These are phyloP conservation scores for Drosophila kohkoa DNA, from an alignment of 1,140 invertebrate species.

Conservation along the genomic window DNA sequence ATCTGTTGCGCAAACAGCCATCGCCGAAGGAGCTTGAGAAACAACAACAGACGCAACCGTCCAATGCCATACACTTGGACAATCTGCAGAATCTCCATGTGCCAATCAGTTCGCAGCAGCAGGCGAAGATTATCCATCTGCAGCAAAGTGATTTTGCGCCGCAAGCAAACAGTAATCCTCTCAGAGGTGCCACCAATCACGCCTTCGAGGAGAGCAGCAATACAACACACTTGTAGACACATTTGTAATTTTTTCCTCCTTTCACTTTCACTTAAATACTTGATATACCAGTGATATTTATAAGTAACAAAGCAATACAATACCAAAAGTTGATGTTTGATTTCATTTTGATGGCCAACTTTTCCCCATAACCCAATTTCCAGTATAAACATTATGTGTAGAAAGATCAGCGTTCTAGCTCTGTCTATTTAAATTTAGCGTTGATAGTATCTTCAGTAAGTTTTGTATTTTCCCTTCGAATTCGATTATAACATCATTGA, in stretches of 20 bases:
- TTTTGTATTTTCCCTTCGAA: too few species aligned
- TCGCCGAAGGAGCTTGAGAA: constrained; percentile 31
- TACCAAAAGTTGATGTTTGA: neutral
- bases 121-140: constrained; percentile 77
- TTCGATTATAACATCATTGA: too few species aligned
- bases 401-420: too few species aligned
- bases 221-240: constrained; percentile 72
- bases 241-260: constrained; percentile 13
- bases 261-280: constrained; percentile 20
- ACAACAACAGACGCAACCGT: constrained; percentile 31
- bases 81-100: constrained; percentile 72
- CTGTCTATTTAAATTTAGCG: too few species aligned
- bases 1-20: constrained; percentile 62
- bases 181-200: constrained; percentile 59
- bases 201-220: constrained; percentile 76
- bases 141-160: constrained; percentile 81
- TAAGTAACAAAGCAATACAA: constrained; percentile 61
- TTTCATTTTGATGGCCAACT: neutral
- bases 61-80: constrained; percentile 61
- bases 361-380: too few species aligned
- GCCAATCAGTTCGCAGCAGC: constrained; percentile 67
- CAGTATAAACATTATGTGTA: too few species aligned
- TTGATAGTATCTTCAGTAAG: too few species aligned
- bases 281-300: constrained; percentile 66
- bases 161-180: constrained; percentile 7